Conservation (phyloP, 2,888 invertebrate genomes). For the Pristionchus fissidentatus region DNA sequence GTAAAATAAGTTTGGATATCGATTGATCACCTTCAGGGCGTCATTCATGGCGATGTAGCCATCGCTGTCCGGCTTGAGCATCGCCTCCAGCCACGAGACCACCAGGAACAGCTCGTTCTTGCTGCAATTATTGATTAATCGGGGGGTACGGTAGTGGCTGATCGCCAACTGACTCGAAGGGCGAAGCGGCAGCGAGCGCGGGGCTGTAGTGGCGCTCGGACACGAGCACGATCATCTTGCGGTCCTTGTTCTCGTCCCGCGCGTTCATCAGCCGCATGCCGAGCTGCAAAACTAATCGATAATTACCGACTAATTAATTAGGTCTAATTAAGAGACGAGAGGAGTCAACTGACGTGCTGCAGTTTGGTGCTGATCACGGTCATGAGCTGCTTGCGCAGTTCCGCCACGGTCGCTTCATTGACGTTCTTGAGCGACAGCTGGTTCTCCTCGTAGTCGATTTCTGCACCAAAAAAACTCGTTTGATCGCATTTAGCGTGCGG, state of each 20-base stretch:
- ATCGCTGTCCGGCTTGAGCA: conserved; percentile 33
- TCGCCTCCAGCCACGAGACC: conserved; percentile 34
- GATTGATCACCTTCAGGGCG: conserved; percentile 32
- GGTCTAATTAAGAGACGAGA: background rate
- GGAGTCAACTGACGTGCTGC: background rate
- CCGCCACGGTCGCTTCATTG: background rate
- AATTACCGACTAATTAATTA: background rate
- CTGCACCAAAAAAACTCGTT: background rate
- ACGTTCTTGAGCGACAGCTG: conserved; percentile 3
- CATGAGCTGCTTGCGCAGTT: conserved; percentile 29
- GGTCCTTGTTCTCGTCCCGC: background rate
- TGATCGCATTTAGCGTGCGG: no score
- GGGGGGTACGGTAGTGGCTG: background rate
- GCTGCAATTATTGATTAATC: background rate
- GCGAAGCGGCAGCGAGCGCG: conserved; percentile 6
- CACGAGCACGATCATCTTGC: conserved; percentile 23
- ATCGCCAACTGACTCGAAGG: background rate
- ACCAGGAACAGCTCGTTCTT: conserved; percentile 30
- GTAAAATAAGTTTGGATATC: no score
- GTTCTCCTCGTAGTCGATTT: conserved; percentile 31
- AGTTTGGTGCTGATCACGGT: background rate
- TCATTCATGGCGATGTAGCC: conserved; percentile 28
- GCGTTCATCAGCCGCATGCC: conserved; percentile 27
- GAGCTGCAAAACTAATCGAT: background rate
- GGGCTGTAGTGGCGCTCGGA: conserved; percentile 23